Conservation (phyloP, 2,888 invertebrate genomes). For the Lasioglossum figueresi region DNA sequence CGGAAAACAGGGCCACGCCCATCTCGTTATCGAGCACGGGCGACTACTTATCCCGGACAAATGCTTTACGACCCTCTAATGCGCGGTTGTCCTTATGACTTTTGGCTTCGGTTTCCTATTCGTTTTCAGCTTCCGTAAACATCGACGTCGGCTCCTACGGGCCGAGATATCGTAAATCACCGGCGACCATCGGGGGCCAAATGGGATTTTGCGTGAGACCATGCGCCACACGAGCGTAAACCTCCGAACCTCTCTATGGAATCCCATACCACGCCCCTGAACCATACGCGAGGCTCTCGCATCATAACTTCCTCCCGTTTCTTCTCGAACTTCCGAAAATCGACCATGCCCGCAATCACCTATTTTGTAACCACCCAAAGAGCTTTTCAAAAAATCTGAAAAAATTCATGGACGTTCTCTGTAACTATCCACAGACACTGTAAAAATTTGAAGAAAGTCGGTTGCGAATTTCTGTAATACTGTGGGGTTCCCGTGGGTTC, state of each 20-base stretch:
- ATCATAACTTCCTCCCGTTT: neutral
- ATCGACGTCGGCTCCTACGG: neutral
- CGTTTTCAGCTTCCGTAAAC: constrained; percentile 9
- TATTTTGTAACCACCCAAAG: neutral
- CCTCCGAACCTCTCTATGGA: neutral
- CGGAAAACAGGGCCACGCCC: constrained; percentile 61
- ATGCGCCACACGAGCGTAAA: neutral
- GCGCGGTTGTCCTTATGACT: constrained; percentile 43
- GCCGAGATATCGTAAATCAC: constrained; percentile 19
- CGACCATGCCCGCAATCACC: neutral
- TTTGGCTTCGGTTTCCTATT: constrained; percentile 22
- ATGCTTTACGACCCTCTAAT: constrained; percentile 64
- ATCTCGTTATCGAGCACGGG: constrained; percentile 66
- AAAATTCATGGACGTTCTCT: neutral
- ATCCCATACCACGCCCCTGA: neutral
- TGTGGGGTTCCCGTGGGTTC: no score
- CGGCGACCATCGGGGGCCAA: neutral
- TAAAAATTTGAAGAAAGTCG: neutral
- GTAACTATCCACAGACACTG: neutral
- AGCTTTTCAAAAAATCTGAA: neutral
- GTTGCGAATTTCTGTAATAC: no score
- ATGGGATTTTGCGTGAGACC: constrained; percentile 3
- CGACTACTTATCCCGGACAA: constrained; percentile 47
- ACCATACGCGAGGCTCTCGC: neutral
- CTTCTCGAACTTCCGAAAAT: neutral